Base-by-base conservation (phyloP, 2,113 vertebrate species). In the Hemicordylus capensis region DNA sequence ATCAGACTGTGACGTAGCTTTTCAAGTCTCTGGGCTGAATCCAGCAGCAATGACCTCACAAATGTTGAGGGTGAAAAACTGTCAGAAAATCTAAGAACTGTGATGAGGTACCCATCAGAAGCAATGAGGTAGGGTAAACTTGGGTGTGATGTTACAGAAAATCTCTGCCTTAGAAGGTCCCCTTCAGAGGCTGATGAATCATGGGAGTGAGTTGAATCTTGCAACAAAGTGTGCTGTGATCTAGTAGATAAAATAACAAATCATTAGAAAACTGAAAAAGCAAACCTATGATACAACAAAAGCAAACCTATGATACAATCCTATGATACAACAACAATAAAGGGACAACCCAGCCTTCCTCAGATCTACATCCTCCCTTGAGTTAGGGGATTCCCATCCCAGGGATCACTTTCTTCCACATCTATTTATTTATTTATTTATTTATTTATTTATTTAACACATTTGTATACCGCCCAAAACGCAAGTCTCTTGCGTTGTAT, bases 81-180 rank as follows among this genome's bases (percentile, higher is more conserved):
- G 20, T 93, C 94, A 14, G 93, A 88, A 84, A 97, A 93, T 61
- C 94, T 96, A 79, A 99, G 96, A 4, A 97, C 94, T 6, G 98
- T 98, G 89, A 98, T 88, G 97, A 98, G 98, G 89, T 99, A 99
- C 26, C 99, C 99, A 87, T 99, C 99, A 56, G 99, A 99, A 80
- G 98, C 95, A 61, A 99, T 91, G 83, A 99, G 95, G 94, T 97
- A 98, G 22, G 97, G 96, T 19, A 97, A 93, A 26, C 95, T 96
- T 2, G 98, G 97, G 81, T 99, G 99, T 72, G 98, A 97, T 77
- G 97, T 96, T 87, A 99, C 91, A 34, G 98, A 99, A 91, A 97
- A 99, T 22, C 97, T 97, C 95, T 99, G 98, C 70, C 98, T 97
- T 93, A 97, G 85, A 51, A 93, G 42, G 39, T 99, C 99, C 63